These are phyloP conservation scores for Microtus obscurus DNA, from an alignment of 2,797 vertebrate species.

Conservation along the genomic window DNA sequence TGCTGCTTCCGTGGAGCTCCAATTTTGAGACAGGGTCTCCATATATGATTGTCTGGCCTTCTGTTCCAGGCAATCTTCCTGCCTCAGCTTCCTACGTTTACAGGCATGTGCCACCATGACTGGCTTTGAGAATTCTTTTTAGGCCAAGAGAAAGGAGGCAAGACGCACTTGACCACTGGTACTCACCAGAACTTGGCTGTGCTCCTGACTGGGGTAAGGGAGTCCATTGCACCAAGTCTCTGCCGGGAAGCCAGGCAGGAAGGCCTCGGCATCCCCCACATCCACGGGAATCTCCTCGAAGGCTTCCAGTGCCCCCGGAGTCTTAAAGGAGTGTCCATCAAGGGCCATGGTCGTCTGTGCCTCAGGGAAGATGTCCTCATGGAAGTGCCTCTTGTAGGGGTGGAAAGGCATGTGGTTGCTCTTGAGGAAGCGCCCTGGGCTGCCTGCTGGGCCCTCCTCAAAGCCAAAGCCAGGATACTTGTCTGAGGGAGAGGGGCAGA, in stretches of 20 bases:
- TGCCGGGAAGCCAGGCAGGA: conserved; percentile 80
- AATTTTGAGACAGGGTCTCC: conserved; percentile 13
- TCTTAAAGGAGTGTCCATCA: conserved; percentile 87
- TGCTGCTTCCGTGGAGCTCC: neutral
- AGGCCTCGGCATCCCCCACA: conserved; percentile 85
- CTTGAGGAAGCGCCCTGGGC: conserved; percentile 84
- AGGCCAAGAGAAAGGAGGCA: neutral
- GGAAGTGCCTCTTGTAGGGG: conserved; percentile 92
- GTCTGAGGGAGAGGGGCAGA: conserved; percentile 82
- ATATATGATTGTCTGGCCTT: neutral
- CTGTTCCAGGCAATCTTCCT: neutral
- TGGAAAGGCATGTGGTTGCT: conserved; percentile 90
- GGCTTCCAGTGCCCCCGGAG: conserved; percentile 71
- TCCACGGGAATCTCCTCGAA: conserved; percentile 85
- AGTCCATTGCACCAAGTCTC: conserved; percentile 88
- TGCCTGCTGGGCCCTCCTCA: conserved; percentile 87
- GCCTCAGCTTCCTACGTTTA: neutral
- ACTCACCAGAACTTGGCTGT: conserved; percentile 88
- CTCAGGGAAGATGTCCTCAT: conserved; percentile 88
- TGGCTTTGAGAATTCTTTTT: neutral
- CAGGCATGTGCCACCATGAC: neutral
- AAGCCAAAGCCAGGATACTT: conserved; percentile 89
- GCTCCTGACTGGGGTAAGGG: conserved; percentile 86
- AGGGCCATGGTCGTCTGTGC: conserved; percentile 84
- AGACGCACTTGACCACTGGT: neutral